phyloP scores from a whole-genome alignment of 2,888 invertebrate species.

The Aphidius colemani region DNA sequence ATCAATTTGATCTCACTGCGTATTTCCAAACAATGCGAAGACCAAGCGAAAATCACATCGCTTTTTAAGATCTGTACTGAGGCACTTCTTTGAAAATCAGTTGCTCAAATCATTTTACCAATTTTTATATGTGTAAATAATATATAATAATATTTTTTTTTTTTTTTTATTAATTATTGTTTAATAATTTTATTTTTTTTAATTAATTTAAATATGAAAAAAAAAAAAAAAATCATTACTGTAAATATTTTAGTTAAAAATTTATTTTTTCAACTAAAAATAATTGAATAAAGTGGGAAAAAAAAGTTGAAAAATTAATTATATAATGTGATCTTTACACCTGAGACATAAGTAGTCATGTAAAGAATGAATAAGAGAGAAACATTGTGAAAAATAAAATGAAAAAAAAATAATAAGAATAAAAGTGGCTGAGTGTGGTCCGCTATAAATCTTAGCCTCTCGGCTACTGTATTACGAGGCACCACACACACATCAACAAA shows the following conservation, averaged over 20 bases:
- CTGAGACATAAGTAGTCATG: slow-evolving; percentile 1
- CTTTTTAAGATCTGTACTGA: slow-evolving; percentile 33
- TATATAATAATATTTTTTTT: too few relatives aligned
- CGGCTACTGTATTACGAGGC: too few relatives aligned
- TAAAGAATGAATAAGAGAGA: slow-evolving; percentile 21
- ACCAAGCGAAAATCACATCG: slow-evolving; percentile 42
- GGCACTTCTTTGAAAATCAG: slow-evolving; percentile 31
- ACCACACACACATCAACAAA: too few relatives aligned
- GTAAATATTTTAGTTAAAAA: too few relatives aligned
- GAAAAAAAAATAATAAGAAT: slow-evolving; percentile 16
- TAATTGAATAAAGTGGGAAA: background rate
- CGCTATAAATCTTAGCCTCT: too few relatives aligned
- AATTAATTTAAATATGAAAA: too few relatives aligned
- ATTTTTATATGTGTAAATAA: slow-evolving; percentile 22
- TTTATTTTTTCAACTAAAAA: background rate
- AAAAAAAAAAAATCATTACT: too few relatives aligned
- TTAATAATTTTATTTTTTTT: too few relatives aligned
- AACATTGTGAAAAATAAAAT: slow-evolving; percentile 26
- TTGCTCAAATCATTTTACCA: slow-evolving; percentile 19
- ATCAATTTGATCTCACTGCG: slow-evolving; percentile 49
- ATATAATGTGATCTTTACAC: background rate
- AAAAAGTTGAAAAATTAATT: too few relatives aligned
- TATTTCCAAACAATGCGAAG: slow-evolving; percentile 57
- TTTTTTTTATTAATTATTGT: too few relatives aligned
- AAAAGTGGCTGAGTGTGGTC: background rate